Conservation (phyloP, 2,797 vertebrate species). For the Emys orbicularis region DNA sequence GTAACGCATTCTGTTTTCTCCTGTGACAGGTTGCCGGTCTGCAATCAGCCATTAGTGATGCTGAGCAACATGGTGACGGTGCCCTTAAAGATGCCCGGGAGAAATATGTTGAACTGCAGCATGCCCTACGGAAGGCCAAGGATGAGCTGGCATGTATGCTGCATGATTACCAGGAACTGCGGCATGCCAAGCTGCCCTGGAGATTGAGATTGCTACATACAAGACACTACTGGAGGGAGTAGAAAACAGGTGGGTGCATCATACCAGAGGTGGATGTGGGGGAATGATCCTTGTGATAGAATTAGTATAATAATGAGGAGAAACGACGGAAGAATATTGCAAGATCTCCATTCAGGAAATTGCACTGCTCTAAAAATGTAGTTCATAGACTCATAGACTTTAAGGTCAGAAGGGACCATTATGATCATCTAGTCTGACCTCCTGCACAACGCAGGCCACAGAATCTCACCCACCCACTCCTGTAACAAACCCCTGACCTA, state of each 20-base stretch:
- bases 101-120: conserved; percentile 74
- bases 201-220: conserved; percentile 88
- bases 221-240: conserved; percentile 84
- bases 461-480: no score
- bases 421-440: no score
- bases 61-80: conserved; percentile 17
- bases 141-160: conserved; percentile 81
- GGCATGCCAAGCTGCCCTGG: conserved; percentile 86
- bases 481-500: no score
- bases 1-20: neutral
- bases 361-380: no score
- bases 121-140: conserved; percentile 76
- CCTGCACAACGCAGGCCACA: no score
- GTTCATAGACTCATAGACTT: no score
- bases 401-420: no score
- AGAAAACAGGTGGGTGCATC: conserved; percentile 64
- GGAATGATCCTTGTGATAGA: no score
- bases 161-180: conserved; percentile 83
- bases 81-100: conserved; percentile 58
- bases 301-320: no score
- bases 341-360: no score
- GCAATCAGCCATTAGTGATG: conserved; percentile 62
- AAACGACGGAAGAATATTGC: no score
- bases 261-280: no score
- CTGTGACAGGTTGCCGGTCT: conserved; percentile 46